phyloP scores from a whole-genome alignment of 2,113 vertebrate species.

The Dipodomys stephensi region DNA sequence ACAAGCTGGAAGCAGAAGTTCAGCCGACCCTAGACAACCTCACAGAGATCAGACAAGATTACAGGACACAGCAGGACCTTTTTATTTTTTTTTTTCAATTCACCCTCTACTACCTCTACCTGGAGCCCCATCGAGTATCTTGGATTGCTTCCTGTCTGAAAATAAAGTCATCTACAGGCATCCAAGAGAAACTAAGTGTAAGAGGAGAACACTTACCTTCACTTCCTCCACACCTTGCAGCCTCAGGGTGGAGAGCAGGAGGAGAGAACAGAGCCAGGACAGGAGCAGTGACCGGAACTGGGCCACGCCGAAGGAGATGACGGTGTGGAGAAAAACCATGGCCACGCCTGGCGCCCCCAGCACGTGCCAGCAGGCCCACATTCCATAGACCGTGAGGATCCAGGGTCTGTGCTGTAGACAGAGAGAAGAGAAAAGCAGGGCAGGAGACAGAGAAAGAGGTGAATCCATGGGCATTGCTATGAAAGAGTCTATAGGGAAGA shows the following conservation, averaged over 20 bases:
- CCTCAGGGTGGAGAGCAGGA: slow-evolving; percentile 92
- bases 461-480: not conserved
- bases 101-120: not conserved
- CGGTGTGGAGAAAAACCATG: slow-evolving; percentile 90
- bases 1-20: not conserved
- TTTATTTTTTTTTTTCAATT: not conserved
- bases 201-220: slow-evolving; percentile 88
- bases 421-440: not conserved
- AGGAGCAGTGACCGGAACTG: slow-evolving; percentile 89
- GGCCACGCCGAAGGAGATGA: slow-evolving; percentile 91
- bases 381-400: slow-evolving; percentile 90
- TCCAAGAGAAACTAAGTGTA: too few species aligned
- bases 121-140: not conserved
- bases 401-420: slow-evolving; percentile 89
- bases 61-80: not conserved
- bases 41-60: not conserved
- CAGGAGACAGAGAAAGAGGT: not conserved
- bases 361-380: slow-evolving; percentile 90
- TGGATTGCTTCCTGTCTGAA: not conserved
- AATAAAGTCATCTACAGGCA: not conserved
- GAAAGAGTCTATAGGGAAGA: not conserved
- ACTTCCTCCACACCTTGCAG: slow-evolving; percentile 91
- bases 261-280: slow-evolving; percentile 91
- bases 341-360: slow-evolving; percentile 91
- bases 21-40: not conserved